phyloP scores from a whole-genome alignment of 1,140 invertebrate species.

The Mizuhopecten yessoensis region DNA sequence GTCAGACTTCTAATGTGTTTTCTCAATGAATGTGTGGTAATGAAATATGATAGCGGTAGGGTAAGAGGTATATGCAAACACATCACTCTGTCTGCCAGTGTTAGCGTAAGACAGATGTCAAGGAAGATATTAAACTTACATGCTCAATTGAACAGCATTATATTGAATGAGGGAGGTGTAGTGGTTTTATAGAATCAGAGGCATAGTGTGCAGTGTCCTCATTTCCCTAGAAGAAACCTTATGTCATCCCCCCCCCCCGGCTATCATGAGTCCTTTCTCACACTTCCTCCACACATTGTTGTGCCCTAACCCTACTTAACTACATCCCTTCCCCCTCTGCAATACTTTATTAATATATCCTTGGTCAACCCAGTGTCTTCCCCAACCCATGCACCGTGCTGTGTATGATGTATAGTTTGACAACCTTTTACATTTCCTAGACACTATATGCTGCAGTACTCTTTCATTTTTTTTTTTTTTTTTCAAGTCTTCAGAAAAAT shows the following conservation, averaged over 20 bases:
- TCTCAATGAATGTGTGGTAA: conserved; percentile 16
- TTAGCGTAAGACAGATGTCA: background rate
- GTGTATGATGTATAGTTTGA: too few species aligned
- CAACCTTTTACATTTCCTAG: too few species aligned
- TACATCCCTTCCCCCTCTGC: background rate
- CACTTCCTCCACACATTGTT: background rate
- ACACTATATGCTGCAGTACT: too few species aligned
- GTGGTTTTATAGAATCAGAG: too few species aligned
- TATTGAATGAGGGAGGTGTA: background rate
- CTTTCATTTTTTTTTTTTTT: too few species aligned
- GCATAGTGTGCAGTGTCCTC: too few species aligned
- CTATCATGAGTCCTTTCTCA: too few species aligned
- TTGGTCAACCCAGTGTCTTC: too few species aligned
- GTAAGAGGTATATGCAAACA: background rate
- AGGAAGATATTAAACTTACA: conserved; percentile 34
- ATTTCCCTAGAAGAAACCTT: too few species aligned
- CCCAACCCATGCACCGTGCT: too few species aligned
- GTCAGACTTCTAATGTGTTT: background rate
- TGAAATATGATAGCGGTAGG: background rate
- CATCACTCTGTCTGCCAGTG: background rate
- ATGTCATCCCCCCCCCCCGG: too few species aligned
- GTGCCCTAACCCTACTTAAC: background rate
- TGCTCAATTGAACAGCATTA: conserved; percentile 14
- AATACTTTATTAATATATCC: too few species aligned
- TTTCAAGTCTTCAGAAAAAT: background rate